These are phyloP conservation scores for Ectropis grisescens DNA, from an alignment of 1,140 invertebrate genomes.

Conservation along the genomic window DNA sequence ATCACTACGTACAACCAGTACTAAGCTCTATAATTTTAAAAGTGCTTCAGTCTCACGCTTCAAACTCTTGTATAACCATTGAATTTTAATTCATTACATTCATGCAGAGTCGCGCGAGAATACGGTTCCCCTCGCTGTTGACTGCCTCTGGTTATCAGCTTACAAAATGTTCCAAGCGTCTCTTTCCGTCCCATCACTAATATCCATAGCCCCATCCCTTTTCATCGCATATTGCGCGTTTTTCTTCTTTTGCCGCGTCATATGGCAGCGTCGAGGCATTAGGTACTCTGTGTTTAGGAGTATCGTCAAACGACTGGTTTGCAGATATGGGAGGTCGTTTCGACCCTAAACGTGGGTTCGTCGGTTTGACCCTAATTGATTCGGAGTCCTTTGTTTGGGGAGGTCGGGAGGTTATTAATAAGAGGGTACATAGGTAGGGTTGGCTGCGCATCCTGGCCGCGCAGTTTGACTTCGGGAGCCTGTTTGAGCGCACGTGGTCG, in stretches of 20 bases:
- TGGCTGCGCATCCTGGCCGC: constrained; percentile 47
- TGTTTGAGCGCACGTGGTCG: constrained; percentile 47
- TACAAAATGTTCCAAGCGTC: constrained; percentile 62
- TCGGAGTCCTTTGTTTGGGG: constrained; percentile 54
- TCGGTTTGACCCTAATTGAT: constrained; percentile 41
- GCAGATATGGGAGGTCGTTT: constrained; percentile 4
- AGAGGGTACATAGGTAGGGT: constrained; percentile 42
- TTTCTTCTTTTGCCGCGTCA: constrained; percentile 67
- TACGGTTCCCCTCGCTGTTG: constrained; percentile 65
- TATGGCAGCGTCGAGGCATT: constrained; percentile 51
- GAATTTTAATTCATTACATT: constrained; percentile 68
- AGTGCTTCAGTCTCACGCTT: constrained; percentile 39
- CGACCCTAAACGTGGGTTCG: constrained; percentile 7
- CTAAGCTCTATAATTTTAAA: constrained; percentile 9
- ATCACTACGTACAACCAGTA: too few species aligned
- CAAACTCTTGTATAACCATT: constrained; percentile 45
- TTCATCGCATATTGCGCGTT: constrained; percentile 61
- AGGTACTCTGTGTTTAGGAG: constrained; percentile 39
- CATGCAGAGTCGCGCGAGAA: constrained; percentile 61
- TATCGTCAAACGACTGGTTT: constrained; percentile 20
- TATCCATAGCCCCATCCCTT: constrained; percentile 43
- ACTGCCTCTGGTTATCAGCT: constrained; percentile 65
- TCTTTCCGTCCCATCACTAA: constrained; percentile 39
- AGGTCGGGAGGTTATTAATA: constrained; percentile 38
- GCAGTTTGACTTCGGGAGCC: constrained; percentile 45